Base-by-base conservation (phyloP, 2,797 vertebrate genomes). In the Fundulus diaphanus region DNA sequence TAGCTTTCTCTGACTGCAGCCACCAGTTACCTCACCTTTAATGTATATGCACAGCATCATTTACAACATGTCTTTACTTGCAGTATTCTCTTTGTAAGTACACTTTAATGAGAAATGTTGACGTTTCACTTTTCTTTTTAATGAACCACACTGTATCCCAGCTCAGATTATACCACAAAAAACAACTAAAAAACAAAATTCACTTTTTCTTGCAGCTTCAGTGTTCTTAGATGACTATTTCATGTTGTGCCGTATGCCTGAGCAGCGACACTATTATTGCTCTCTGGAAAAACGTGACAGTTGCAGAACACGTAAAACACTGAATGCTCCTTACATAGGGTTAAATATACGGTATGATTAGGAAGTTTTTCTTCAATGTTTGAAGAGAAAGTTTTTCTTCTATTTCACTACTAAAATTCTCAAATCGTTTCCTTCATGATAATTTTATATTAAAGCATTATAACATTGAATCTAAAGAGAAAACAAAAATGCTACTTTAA, bases 31-130 rank as follows among this genome's bases (percentile, higher is more conserved):
- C 79, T 87, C 24, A 83, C 70, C 70, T 73, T 84, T 73, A 13
- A 80, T 82, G 56, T 87, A 93, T 86, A 83, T 86, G 87, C 74
- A 90, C 69, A 89, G 56, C 88, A 70, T 90, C 82, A 92, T 86
- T 83, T 82, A 74, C 80, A 93, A 89, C 77, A 75, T 78, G 71
- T 77, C 66, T 89, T 90, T 67, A 73, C 88, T 83, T 85, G 78
- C 49, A 78, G 80, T 82, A 80, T 80, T 87, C 72, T 90, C 61
- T 70, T 87, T 84, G 81, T 94, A 95, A 95, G 95, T 95, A 95
- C 94, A 95, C 95, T 95, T 95, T 79, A 93, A 94, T 92, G 89
- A 86, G 31, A 72, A 89, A 93, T 93, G 88, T 78, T 24, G 73
- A 59, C 83, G 82, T 85, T 72, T 54, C 59, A 76, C 81, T 85